Base-by-base conservation (phyloP, 2,888 invertebrate genomes). In the Drosophila seclusa region DNA sequence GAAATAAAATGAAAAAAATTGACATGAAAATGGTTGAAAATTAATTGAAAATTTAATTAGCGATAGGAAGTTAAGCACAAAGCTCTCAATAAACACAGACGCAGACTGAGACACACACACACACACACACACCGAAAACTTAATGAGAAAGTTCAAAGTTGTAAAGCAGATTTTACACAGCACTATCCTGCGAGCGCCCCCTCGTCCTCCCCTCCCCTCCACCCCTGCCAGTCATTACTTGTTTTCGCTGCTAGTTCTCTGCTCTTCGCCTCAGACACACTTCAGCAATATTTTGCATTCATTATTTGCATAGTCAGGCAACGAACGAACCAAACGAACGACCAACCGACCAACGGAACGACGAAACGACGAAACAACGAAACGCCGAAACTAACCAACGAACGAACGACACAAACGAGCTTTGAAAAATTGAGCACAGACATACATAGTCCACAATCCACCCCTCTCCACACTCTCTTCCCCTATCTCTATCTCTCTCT, bases 201-300 rank as follows among this genome's bases (percentile, higher is more conserved):
- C 31, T 1, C 31, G 8, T 4, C 24, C 24, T 4, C n/a, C 34
- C 16, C 29, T 27, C 21, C 3, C 3, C 3, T 29, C 0, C 0
- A 11, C 32, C 11, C 0, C 16, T 7, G 6, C 1, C n/a, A 18
- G 18, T 16, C 42, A 4, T 24, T 24, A 45, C 24, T 16, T 24
- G 24, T 24, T 29, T 27, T 59, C 52, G 31, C 55, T 42, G n/a
- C 29, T 16, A 31, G 10, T 29, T 36, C 45, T 27, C 40, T 32
- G 34, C 48, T 55, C 10, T 61, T 68, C 64, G 66, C 64, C 80
- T 77, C 80, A 80, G 74, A 80, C 80, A 80, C 82, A 84, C 84
- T 87, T 81, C 68, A 78, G 78, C 84, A 73, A 85, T 85, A 84
- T 87, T 85, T 87, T 87, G 85, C 85, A 85, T 87, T 86, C 85